These are phyloP conservation scores for Amitus sp. DNA, from an alignment of 2,888 invertebrate genomes.

Conservation along the genomic window DNA sequence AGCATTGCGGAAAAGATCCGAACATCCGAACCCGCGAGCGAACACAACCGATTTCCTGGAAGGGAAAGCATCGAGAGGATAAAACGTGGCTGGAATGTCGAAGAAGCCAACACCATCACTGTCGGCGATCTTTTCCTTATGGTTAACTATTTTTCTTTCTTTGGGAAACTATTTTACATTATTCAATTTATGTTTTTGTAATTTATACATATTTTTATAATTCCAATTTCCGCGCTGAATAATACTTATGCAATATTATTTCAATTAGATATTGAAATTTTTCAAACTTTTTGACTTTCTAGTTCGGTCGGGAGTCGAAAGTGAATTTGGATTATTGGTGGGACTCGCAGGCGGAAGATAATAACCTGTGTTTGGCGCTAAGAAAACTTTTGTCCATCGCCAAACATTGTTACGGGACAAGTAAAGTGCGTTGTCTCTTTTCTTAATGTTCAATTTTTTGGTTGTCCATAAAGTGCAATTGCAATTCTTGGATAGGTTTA, in stretches of 20 bases:
- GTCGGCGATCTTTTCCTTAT: slow-evolving; percentile 92
- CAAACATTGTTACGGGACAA: slow-evolving; percentile 63
- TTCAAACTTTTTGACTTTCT: slow-evolving; percentile 49
- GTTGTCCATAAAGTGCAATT: no score
- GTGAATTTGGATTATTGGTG: slow-evolving; percentile 84
- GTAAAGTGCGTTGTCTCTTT: slow-evolving; percentile 65
- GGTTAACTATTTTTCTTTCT: no score
- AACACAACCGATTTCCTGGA: slow-evolving; percentile 60
- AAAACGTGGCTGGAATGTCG: slow-evolving; percentile 79
- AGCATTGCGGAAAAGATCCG: slow-evolving; percentile 46
- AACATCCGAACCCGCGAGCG: slow-evolving; percentile 43
- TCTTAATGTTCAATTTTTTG: no score
- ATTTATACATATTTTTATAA: no score
- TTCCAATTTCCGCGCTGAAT: no score
- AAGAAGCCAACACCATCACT: slow-evolving; percentile 81
- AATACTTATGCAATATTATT: no score
- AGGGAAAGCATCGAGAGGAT: slow-evolving; percentile 63
- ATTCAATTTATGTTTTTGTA: no score
- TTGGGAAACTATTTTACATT: no score
- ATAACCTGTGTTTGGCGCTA: slow-evolving; percentile 57
- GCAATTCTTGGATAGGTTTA: no score
- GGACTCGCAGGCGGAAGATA: slow-evolving; percentile 68
- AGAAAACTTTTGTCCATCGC: slow-evolving; percentile 66
- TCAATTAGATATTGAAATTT: no score
- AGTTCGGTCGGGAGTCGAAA: slow-evolving; percentile 81